Evolutionary conservation across 2,797 vertebrate genomes (phyloP).

Genomic region (Eospalax fontanierii): DNA sequence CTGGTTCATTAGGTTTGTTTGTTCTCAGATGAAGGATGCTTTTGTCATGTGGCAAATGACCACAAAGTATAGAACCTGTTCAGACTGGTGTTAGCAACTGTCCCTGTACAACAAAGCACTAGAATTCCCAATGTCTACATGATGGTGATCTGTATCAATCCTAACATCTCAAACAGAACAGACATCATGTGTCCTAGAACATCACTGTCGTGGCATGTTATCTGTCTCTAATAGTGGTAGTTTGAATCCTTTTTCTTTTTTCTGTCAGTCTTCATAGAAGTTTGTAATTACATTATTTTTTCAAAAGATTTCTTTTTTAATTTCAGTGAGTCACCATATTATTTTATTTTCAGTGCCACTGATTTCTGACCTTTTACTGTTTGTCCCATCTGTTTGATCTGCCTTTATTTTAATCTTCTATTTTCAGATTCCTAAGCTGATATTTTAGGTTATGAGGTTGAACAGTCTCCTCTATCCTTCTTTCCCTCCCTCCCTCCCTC

Average conservation of each 20-base stretch:
- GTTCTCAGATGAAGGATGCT: slow-evolving; percentile 22
- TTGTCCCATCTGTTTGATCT: neutral
- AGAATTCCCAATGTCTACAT: neutral
- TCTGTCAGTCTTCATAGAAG: neutral
- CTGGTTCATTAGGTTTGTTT: slow-evolving; percentile 61
- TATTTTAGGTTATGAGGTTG: neutral
- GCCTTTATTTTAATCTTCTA: slow-evolving; percentile 30
- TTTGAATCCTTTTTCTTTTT: slow-evolving; percentile 11
- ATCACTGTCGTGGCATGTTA: neutral
- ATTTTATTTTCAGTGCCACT: neutral
- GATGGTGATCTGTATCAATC: neutral
- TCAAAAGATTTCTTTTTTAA: slow-evolving; percentile 45
- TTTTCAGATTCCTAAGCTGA: neutral
- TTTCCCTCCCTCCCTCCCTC: neutral
- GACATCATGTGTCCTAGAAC: neutral
- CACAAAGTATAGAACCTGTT: neutral
- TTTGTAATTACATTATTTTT: neutral
- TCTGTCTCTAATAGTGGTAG: neutral
- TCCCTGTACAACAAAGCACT: neutral
- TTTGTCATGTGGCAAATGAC: slow-evolving; percentile 16
- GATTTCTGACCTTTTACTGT: slow-evolving; percentile 44
- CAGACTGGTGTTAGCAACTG: neutral
- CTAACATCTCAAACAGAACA: neutral
- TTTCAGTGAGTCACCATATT: neutral
- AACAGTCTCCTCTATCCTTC: neutral